Evolutionary conservation across 2,888 invertebrate genomes (phyloP).

Genomic region (Chrysomela aeneicollis): DNA sequence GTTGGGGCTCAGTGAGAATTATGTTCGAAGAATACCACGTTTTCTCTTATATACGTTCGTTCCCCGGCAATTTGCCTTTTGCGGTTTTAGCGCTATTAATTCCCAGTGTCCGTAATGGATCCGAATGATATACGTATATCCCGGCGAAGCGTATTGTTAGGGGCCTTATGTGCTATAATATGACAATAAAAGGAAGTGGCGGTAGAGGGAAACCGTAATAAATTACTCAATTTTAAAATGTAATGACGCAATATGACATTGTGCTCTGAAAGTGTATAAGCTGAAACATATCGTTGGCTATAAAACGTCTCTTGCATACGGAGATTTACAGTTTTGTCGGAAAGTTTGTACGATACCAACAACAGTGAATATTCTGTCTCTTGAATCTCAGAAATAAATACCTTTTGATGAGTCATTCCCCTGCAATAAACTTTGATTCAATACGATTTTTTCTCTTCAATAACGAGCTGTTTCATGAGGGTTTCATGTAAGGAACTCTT

Average conservation of each 20-base stretch:
- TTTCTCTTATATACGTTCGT: slow-evolving; percentile 9
- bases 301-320: background rate
- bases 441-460: no score
- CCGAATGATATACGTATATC: slow-evolving; percentile 38
- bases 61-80: slow-evolving; percentile 35
- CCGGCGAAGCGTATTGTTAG: slow-evolving; percentile 34
- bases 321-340: background rate
- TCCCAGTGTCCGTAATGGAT: slow-evolving; percentile 39
- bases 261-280: slow-evolving; percentile 24
- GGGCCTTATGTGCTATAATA: slow-evolving; percentile 36
- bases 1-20: no score
- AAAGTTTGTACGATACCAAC: background rate
- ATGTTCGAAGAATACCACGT: background rate
- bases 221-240: slow-evolving; percentile 42
- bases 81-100: slow-evolving; percentile 41
- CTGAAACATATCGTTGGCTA: slow-evolving; percentile 8
- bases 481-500: no score
- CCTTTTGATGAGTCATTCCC: no score
- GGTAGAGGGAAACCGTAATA: slow-evolving; percentile 33
- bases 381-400: no score
- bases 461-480: no score
- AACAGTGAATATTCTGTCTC: background rate
- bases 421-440: no score
- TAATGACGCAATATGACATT: slow-evolving; percentile 41
- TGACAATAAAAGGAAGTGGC: slow-evolving; percentile 36